A percentile compares a stretch with the other conserved stretches of the same genome.
phyloP scores from a whole-genome alignment of 2,797 vertebrate species.

The Acipenser transmontanus region DNA sequence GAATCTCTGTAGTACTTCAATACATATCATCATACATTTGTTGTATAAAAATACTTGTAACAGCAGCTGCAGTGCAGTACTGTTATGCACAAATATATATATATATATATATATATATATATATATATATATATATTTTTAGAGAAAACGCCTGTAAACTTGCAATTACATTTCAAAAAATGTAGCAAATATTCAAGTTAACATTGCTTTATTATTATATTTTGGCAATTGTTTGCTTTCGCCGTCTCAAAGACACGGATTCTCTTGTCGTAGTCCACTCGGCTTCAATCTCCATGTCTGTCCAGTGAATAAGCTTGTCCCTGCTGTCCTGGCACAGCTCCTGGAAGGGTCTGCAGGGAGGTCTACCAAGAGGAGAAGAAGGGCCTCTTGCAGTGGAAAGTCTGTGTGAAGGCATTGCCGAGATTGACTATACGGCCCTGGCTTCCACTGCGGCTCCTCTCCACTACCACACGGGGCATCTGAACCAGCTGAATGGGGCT shows the following conservation, averaged over 20 bases:
- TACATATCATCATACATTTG: too few species aligned
- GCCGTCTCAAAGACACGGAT: not conserved
- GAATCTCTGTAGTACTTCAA: too few species aligned
- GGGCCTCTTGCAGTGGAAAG: slow-evolving; percentile 89
- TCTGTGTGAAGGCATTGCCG: slow-evolving; percentile 85
- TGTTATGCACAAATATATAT: not conserved
- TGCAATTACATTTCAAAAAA: slow-evolving; percentile 61
- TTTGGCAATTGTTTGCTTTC: slow-evolving; percentile 30
- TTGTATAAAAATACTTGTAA: too few species aligned
- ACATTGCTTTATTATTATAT: slow-evolving; percentile 16
- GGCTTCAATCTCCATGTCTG: slow-evolving; percentile 3
- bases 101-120: not conserved
- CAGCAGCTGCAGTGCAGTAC: too few species aligned
- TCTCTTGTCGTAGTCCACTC: not conserved
- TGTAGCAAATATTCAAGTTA: slow-evolving; percentile 20
- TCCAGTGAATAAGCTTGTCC: not conserved
- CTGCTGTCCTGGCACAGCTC: not conserved
- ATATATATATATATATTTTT: slow-evolving; percentile 36
- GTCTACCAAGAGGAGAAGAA: slow-evolving; percentile 93
- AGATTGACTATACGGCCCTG: slow-evolving; percentile 83
- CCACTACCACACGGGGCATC: slow-evolving; percentile 93
- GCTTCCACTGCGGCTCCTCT: slow-evolving; percentile 72
- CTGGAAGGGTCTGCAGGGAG: not conserved
- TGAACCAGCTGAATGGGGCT: slow-evolving; percentile 90
- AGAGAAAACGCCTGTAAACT: slow-evolving; percentile 46